Conservation (phyloP, 2,113 vertebrate species). For the Callipepla californica region DNA sequence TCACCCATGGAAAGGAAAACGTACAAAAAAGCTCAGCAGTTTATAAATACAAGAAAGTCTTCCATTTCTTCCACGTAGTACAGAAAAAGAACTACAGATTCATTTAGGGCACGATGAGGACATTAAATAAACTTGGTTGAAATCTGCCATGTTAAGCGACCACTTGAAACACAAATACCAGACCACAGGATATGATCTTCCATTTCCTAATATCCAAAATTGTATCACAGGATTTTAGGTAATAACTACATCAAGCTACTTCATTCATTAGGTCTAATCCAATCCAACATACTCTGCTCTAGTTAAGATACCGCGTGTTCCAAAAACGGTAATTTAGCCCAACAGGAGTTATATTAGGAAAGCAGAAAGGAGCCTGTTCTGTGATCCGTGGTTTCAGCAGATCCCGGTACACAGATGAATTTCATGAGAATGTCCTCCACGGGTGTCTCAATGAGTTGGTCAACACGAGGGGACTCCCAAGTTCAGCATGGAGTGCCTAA, state of each 20-base stretch:
- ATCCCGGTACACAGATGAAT: not conserved
- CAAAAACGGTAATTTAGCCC: not conserved
- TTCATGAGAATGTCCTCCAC: not conserved
- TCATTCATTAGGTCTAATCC: not conserved
- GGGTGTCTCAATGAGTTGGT: not conserved
- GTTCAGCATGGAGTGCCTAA: not conserved
- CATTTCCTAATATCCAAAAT: not conserved
- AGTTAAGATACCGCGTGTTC: not conserved
- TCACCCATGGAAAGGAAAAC: not conserved
- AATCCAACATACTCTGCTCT: not conserved
- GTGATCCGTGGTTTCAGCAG: not conserved
- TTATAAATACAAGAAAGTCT: not conserved
- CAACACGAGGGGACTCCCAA: not conserved
- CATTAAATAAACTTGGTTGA: not conserved
- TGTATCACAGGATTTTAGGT: fast-evolving
- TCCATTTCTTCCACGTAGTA: not conserved
- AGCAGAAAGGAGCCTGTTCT: not conserved
- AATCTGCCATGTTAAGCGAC: not conserved
- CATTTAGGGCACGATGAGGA: not conserved
- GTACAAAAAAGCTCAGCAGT: not conserved
- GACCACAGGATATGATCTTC: not conserved
- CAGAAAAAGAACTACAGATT: fast-evolving
- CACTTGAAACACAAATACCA: not conserved
- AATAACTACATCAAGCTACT: not conserved
- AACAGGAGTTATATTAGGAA: not conserved